Conservation (phyloP, 2,113 vertebrate species). For the Alouatta palliata region DNA sequence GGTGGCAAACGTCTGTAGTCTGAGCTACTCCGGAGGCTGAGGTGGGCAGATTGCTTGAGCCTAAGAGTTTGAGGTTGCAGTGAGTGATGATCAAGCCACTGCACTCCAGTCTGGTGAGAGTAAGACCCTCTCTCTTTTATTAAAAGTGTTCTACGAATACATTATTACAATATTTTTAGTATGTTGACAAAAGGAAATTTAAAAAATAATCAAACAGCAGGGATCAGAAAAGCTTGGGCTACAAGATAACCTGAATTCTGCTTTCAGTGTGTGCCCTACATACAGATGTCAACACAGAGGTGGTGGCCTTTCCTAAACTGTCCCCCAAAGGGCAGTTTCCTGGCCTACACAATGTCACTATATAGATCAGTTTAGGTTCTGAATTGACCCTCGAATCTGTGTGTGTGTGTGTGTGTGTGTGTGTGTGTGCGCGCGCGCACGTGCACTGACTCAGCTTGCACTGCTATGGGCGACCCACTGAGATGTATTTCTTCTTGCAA, state of each 20-base stretch:
- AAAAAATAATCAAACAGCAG: background rate
- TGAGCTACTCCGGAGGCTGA: background rate
- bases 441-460: background rate
- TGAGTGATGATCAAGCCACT: background rate
- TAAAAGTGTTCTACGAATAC: background rate
- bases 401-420: background rate
- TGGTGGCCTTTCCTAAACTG: background rate
- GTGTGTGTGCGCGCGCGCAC: background rate
- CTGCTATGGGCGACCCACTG: no score
- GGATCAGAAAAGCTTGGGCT: background rate
- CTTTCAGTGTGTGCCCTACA: background rate
- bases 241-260: background rate
- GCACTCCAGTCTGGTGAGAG: background rate
- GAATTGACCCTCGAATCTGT: background rate
- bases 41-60: background rate
- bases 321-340: background rate
- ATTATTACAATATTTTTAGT: background rate
- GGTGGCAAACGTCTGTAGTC: background rate
- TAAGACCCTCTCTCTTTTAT: background rate
- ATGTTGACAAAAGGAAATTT: background rate
- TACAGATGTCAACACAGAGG: background rate
- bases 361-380: background rate
- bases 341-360: background rate
- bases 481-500: background rate
- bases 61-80: background rate